Conservation (phyloP, 1,140 invertebrate species). For the Kradibia gibbosae region DNA sequence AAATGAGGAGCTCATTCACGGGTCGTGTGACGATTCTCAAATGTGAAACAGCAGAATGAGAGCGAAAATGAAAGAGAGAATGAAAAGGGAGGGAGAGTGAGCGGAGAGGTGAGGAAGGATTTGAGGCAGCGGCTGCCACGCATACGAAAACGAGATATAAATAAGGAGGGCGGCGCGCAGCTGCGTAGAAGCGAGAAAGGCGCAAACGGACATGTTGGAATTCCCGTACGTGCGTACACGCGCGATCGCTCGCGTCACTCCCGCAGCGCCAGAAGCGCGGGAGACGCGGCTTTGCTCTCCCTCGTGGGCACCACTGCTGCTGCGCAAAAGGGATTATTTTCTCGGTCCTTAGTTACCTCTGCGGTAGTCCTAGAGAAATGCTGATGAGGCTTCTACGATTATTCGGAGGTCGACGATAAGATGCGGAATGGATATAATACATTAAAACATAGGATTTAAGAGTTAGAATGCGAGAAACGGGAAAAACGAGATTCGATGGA, state of each 20-base stretch:
- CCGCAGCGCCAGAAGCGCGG: slow-evolving; percentile 24
- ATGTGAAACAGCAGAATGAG: neutral
- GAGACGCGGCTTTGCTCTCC: slow-evolving; percentile 16
- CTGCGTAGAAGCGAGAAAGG: neutral
- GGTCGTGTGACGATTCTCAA: too few relatives aligned
- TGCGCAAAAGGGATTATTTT: too few relatives aligned
- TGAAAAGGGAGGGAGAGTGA: neutral
- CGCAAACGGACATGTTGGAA: slow-evolving; percentile 51
- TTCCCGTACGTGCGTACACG: slow-evolving; percentile 23
- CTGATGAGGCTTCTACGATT: too few relatives aligned
- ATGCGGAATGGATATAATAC: neutral
- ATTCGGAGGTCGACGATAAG: neutral
- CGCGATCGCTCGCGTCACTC: slow-evolving; percentile 15
- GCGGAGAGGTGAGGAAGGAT: neutral
- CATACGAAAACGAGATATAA: too few relatives aligned
- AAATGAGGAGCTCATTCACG: slow-evolving; percentile 36
- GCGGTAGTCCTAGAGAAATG: too few relatives aligned
- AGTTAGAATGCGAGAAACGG: neutral
- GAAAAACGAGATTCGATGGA: neutral
- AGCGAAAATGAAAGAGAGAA: neutral
- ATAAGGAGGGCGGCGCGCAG: too few relatives aligned
- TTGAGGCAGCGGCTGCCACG: neutral
- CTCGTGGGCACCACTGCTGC: neutral
- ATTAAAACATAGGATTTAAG: neutral
- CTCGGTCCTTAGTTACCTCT: too few relatives aligned